Base-by-base conservation (phyloP, 2,888 invertebrate species). In the Erebia epiphron region DNA sequence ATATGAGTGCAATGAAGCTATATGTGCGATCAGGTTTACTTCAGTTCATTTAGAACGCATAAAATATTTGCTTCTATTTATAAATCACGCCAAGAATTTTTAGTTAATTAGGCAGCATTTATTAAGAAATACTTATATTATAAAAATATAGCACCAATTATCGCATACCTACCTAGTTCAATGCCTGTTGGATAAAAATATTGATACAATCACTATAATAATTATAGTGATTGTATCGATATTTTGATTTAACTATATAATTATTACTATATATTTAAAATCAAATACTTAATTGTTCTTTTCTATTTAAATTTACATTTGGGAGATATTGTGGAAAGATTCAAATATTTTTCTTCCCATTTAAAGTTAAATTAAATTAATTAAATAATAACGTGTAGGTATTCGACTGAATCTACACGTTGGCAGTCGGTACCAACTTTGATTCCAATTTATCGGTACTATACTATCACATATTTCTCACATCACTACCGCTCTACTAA, bases 21-120 rank as follows among this genome's bases (percentile, higher is more conserved):
- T 21, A 49, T 62, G 21, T 62, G 49, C 62, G 46, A 49, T 10
- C 62, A 21, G 62, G 18, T 21, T 49, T 46, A 62, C 7, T 46
- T 67, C 16, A 14, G 49, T 16, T 16, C 14, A 58, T 26, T n/a
- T 57, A 57, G 54, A 43, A 18, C 46, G 66, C 67, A 68, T 43
- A 52, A 65, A 66, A 35, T 35, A 35, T 14, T 41, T 41, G 68
- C 58, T 71, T 71, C 43, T 71, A 56, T 68, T 70, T 58, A n/a
- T 41, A 62, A 71, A 63, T 60, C 71, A 58, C 16, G 67, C 43
- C 56, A 7, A 35, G 58, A 62, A 63, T 71, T 73, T 69, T 68
- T 14, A 58, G 57, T 57, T 68, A 73, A 73, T 73, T 73, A 73
- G 63, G n/a, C 14, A 14, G 57, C 18, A 58, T 67, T 67, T 58